These are phyloP conservation scores for Tetranychus urticae DNA, from an alignment of 1,140 invertebrate genomes.

Conservation along the genomic window DNA sequence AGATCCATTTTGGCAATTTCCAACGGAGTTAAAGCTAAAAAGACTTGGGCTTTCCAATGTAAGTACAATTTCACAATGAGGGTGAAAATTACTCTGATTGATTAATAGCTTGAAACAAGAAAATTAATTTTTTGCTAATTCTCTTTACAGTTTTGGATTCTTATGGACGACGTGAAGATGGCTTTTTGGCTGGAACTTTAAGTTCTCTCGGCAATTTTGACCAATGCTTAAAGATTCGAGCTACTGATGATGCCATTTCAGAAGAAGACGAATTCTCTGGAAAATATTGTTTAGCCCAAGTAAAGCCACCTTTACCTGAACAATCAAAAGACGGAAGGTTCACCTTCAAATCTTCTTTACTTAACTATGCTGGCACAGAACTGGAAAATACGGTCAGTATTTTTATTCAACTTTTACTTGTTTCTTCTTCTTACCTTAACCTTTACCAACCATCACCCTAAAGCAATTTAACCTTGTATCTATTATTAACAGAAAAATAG, in stretches of 20 bases:
- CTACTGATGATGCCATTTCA: background rate
- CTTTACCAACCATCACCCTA: background rate
- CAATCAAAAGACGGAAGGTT: background rate
- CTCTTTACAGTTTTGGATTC: background rate
- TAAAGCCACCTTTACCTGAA: slow-evolving; percentile 1
- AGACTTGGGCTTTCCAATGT: slow-evolving; percentile 1
- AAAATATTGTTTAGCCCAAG: background rate
- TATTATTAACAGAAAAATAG: too few species aligned
- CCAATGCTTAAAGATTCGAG: background rate
- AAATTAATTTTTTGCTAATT: background rate
- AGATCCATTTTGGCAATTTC: background rate
- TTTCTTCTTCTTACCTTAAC: background rate
- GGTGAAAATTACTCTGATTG: background rate
- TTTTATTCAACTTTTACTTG: background rate
- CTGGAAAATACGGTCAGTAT: background rate
- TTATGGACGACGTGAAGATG: background rate
- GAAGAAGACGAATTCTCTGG: slow-evolving; percentile 1
- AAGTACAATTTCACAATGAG: too few species aligned
- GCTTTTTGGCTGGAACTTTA: background rate
- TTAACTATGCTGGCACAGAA: slow-evolving; percentile 1
- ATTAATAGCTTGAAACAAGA: background rate
- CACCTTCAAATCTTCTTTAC: background rate
- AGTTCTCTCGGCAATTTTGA: slow-evolving; percentile 2
- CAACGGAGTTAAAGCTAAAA: background rate
- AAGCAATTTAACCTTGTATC: too few species aligned